phyloP scores from a whole-genome alignment of 2,113 vertebrate genomes.

The Electrona antarctica region DNA sequence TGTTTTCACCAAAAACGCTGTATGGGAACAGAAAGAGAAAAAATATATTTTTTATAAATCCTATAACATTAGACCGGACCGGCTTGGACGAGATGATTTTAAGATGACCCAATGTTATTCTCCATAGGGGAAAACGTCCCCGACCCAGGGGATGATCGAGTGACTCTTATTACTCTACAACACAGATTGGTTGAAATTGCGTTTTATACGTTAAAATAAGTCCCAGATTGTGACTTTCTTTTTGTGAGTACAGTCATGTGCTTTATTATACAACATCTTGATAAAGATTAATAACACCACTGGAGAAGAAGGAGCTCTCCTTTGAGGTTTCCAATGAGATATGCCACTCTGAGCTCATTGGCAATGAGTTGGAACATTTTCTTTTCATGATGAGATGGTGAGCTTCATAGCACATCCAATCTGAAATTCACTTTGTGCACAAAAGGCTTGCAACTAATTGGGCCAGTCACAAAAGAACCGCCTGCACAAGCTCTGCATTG shows the following conservation, averaged over 20 bases:
- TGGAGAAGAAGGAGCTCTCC: no score
- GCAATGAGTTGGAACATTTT: conserved; percentile 18
- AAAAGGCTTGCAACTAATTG: background rate
- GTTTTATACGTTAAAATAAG: no score
- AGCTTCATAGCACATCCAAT: background rate
- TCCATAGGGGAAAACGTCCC: no score
- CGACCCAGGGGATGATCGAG: no score
- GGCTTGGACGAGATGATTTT: no score
- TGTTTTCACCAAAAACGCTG: no score
- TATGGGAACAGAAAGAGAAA: no score
- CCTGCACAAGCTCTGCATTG: background rate
- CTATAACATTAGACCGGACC: no score
- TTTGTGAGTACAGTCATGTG: conserved; percentile 71
- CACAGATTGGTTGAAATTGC: no score
- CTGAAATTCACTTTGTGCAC: conserved; percentile 8
- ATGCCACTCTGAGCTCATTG: conserved; percentile 32
- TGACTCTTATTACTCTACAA: no score
- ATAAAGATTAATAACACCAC: conserved; percentile 58
- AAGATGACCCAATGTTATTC: no score
- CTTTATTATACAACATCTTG: conserved; percentile 72
- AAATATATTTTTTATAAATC: no score
- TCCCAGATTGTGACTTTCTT: conserved; percentile 66
- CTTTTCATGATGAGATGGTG: conserved; percentile 9
- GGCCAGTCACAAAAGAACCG: background rate
- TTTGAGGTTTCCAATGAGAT: conserved; percentile 28